Evolutionary conservation across 2,888 invertebrate species (phyloP).

Genomic region (Leistus spinibarbis): DNA sequence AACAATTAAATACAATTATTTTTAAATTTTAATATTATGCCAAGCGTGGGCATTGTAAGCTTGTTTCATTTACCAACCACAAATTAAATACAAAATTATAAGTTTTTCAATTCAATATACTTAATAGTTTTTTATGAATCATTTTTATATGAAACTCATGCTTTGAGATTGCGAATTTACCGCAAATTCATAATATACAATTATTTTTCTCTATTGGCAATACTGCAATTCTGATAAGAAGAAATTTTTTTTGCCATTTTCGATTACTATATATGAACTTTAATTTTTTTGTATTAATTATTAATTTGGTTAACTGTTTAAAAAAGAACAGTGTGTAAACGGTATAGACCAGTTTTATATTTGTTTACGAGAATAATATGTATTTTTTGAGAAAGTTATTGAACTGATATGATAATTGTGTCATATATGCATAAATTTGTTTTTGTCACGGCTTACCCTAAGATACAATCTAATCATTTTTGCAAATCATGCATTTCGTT

Average conservation of each 20-base stretch:
- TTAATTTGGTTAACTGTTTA: slow-evolving; percentile 12
- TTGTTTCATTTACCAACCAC: no score
- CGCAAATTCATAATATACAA: no score
- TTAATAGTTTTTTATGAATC: no score
- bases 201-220: no score
- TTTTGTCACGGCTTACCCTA: background rate
- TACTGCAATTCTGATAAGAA: no score
- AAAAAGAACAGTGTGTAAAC: slow-evolving; percentile 9
- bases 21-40: no score
- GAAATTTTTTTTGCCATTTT: background rate
- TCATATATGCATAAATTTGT: background rate
- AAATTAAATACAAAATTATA: no score
- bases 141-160: no score
- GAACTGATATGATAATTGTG: background rate
- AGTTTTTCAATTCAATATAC: no score
- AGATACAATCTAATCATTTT: background rate
- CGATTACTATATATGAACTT: background rate
- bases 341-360: background rate
- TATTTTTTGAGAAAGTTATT: background rate
- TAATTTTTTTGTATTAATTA: slow-evolving; percentile 11
- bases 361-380: background rate
- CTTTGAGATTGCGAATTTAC: no score
- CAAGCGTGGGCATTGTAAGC: no score
- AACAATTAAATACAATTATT: no score
- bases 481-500: background rate